Evolutionary conservation across 1,140 invertebrate genomes (phyloP).

Genomic region (Brachionus angularis): DNA sequence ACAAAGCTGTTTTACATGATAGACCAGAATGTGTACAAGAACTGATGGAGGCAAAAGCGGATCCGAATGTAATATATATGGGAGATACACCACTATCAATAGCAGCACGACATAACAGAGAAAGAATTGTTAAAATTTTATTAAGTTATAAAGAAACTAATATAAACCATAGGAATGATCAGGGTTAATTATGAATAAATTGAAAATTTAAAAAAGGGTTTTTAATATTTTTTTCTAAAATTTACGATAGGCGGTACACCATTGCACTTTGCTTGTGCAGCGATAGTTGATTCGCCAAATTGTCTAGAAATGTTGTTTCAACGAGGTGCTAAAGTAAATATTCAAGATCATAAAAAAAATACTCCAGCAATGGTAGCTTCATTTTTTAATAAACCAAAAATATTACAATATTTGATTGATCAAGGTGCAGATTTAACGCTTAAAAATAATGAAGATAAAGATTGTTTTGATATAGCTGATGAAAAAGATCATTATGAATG

Average conservation of each 20-base stretch:
- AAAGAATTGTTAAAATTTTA: conserved; percentile 26
- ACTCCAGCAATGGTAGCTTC: conserved; percentile 40
- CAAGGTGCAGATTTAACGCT: conserved; percentile 26
- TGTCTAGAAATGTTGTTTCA: conserved; percentile 31
- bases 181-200: neutral
- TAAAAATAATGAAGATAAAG: conserved; percentile 44
- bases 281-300: conserved; percentile 26
- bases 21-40: conserved; percentile 44
- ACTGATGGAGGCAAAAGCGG: conserved; percentile 36
- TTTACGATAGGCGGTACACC: conserved; percentile 27
- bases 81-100: conserved; percentile 44
- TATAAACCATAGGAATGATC: conserved; percentile 43
- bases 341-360: conserved; percentile 33
- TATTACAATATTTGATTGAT: conserved; percentile 36
- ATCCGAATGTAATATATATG: conserved; percentile 43
- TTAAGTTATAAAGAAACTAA: conserved; percentile 40
- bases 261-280: conserved; percentile 44
- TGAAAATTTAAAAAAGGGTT: too few relatives aligned
- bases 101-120: conserved; percentile 43
- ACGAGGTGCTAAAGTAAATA: conserved; percentile 41
- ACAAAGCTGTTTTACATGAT: conserved; percentile 45
- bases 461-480: conserved; percentile 12
- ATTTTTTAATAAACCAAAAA: conserved; percentile 44
- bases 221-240: neutral
- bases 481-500: conserved; percentile 44